Percentiles rank a stretch among this genome's conserved stretches.
Evolutionary conservation across 2,113 vertebrate species (phyloP).

Genomic region (Malurus melanocephalus): DNA sequence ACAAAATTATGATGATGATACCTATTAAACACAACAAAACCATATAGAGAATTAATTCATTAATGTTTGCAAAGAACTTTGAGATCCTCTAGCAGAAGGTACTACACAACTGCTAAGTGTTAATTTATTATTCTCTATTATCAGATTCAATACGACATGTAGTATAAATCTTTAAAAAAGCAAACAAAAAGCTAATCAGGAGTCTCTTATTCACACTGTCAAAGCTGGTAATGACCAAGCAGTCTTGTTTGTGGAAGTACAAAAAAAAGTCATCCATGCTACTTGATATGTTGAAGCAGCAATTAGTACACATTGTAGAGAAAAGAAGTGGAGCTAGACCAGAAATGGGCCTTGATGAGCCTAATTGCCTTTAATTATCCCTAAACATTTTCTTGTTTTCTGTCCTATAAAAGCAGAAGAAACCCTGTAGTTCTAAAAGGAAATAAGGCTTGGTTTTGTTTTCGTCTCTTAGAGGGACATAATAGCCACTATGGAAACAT

Average conservation of each 20-base stretch:
- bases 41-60: conserved; percentile 35
- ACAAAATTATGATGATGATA: conserved; percentile 30
- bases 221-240: conserved; percentile 62
- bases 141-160: conserved; percentile 8
- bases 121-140: conserved; percentile 45
- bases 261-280: conserved; percentile 34
- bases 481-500: conserved; percentile 72
- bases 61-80: conserved; percentile 28
- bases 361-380: conserved; percentile 78
- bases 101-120: conserved; percentile 3
- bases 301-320: conserved; percentile 67
- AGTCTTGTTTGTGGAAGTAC: conserved; percentile 54
- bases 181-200: conserved; percentile 46
- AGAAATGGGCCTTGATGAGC: conserved; percentile 68
- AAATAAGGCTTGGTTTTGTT: conserved; percentile 72
- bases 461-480: conserved; percentile 65
- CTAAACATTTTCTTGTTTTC: conserved; percentile 69
- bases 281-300: conserved; percentile 62
- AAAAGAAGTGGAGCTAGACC: conserved; percentile 51
- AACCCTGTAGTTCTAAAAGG: conserved; percentile 72
- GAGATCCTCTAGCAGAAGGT: conserved; percentile 24
- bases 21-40: not conserved
- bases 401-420: conserved; percentile 70
- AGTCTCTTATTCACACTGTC: conserved; percentile 56
- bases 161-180: conserved; percentile 33